Evolutionary conservation across 1,140 invertebrate species (phyloP).

Genomic region (Musca domestica): DNA sequence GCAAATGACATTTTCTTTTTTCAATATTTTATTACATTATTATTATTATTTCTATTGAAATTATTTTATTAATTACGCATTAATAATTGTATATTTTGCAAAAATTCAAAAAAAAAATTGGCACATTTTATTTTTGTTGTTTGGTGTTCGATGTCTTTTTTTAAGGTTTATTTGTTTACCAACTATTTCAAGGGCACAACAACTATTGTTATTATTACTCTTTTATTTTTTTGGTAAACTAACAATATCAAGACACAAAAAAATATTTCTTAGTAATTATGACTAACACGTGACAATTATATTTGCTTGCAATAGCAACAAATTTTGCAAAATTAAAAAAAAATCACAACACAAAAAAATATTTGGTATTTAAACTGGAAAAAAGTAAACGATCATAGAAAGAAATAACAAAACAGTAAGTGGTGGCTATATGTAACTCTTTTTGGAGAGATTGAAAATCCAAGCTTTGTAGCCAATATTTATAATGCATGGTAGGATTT

Average conservation of each 20-base stretch:
- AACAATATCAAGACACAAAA: neutral
- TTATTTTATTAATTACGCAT: too few species aligned
- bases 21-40: too few species aligned
- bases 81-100: too few species aligned
- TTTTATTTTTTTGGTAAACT: neutral
- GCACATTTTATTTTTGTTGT: neutral
- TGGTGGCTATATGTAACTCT: too few species aligned
- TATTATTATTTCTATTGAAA: too few species aligned
- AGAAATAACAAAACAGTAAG: neutral
- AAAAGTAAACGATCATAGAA: neutral
- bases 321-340: neutral
- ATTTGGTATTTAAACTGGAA: neutral
- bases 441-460: too few species aligned
- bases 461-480: too few species aligned
- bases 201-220: too few species aligned
- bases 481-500: too few species aligned
- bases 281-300: slow-evolving; percentile 13
- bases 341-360: neutral
- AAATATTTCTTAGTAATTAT: slow-evolving; percentile 11
- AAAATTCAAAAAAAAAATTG: too few species aligned
- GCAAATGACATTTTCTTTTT: too few species aligned
- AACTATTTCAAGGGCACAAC: slow-evolving; percentile 3
- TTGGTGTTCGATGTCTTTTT: neutral
- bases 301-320: neutral
- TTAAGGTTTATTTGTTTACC: slow-evolving; percentile 12